A percentile compares a stretch with the other conserved stretches of the same genome.
Evolutionary conservation across 2,113 vertebrate species (phyloP).

Genomic region (Phalacrocorax brasilianus): DNA sequence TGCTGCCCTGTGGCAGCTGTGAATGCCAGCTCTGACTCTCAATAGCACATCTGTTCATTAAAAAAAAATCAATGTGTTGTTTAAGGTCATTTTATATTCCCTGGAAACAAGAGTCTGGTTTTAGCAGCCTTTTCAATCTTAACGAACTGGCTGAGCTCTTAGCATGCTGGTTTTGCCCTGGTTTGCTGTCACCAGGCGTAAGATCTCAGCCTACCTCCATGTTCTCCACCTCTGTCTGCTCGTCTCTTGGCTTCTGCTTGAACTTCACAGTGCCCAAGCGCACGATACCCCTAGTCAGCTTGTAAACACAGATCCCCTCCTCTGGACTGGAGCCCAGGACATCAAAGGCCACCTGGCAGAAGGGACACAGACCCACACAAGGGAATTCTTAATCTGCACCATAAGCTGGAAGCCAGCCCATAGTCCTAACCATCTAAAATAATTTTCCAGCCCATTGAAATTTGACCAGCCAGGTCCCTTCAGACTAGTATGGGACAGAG

Average conservation of each 20-base stretch:
- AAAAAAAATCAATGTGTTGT: neutral
- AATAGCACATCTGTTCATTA: slow-evolving; percentile 38
- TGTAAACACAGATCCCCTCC: slow-evolving; percentile 40
- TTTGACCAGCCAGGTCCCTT: neutral
- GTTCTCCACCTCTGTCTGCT: slow-evolving; percentile 61
- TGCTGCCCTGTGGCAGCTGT: slow-evolving; percentile 31
- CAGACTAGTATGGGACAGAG: neutral
- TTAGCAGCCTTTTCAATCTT: neutral
- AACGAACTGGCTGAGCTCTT: neutral
- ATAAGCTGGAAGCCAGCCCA: neutral
- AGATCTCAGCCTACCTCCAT: neutral
- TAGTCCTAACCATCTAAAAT: neutral
- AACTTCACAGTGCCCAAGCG: slow-evolving; percentile 59
- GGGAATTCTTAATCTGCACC: neutral
- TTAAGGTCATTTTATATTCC: slow-evolving; percentile 30
- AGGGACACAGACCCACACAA: neutral
- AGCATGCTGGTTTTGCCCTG: neutral
- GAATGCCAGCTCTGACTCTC: slow-evolving; percentile 16
- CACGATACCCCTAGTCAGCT: slow-evolving; percentile 20
- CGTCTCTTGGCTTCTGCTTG: slow-evolving; percentile 69
- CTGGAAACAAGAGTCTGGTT: neutral
- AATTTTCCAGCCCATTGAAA: neutral
- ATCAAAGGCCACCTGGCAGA: slow-evolving; percentile 60
- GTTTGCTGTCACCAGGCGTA: neutral
- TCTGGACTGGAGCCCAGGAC: slow-evolving; percentile 58